These are phyloP conservation scores for Aphelocoma californica DNA, from an alignment of 2,797 vertebrate species.

Conservation along the genomic window DNA sequence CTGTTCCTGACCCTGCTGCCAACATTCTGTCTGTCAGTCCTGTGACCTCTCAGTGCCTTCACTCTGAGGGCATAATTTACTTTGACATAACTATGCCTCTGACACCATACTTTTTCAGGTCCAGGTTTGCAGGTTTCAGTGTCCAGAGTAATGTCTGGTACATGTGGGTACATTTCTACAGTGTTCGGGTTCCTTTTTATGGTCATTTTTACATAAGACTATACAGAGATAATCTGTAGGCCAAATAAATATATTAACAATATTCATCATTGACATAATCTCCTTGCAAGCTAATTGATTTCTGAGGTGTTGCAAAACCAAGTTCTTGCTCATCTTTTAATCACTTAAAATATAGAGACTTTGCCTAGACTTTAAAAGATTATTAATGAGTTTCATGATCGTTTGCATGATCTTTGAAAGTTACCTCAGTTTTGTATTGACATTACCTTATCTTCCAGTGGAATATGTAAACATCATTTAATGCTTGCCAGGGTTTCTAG, in stretches of 20 bases:
- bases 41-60: not conserved
- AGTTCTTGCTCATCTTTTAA: not conserved
- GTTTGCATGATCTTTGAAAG: not conserved
- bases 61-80: not conserved
- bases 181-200: not conserved
- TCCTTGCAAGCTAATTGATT: conserved; percentile 17
- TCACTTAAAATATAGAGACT: not conserved
- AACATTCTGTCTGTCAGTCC: not conserved
- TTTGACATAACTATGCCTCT: not conserved
- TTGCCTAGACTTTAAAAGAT: not conserved
- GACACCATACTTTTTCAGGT: not conserved
- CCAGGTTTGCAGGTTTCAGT: not conserved
- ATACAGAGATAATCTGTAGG: not conserved
- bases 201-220: not conserved
- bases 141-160: not conserved
- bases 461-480: not conserved
- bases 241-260: not conserved
- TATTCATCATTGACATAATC: not conserved
- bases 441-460: not conserved
- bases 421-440: not conserved
- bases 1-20: not conserved
- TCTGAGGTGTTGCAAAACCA: not conserved
- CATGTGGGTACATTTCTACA: not conserved
- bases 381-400: not conserved
- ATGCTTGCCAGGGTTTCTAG: not conserved